Conservation (phyloP, 2,113 vertebrate genomes). For the Pluvialis apricaria region DNA sequence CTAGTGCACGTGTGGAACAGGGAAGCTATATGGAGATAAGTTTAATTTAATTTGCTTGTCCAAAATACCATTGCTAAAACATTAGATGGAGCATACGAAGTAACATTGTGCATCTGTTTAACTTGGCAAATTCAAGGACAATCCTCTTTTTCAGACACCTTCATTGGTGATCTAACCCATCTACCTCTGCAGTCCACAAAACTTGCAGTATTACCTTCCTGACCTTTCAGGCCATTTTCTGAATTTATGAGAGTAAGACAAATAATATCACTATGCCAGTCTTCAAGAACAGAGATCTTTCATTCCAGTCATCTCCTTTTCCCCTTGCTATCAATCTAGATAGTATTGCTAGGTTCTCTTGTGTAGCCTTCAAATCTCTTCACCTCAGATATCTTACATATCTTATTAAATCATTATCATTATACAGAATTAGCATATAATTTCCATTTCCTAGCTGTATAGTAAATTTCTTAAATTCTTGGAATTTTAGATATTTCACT, state of each 20-base stretch:
- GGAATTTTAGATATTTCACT: background rate
- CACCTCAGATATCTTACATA: background rate
- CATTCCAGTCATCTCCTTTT: background rate
- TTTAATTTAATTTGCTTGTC: background rate
- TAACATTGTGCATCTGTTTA: background rate
- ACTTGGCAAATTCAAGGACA: background rate
- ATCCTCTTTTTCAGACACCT: background rate
- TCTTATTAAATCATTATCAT: background rate
- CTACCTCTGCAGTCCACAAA: background rate
- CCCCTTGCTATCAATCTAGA: background rate
- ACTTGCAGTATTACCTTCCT: background rate
- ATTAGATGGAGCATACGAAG: background rate
- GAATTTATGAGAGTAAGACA: background rate
- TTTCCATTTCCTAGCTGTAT: background rate
- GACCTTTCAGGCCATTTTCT: background rate
- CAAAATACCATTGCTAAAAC: background rate
- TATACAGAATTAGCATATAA: background rate
- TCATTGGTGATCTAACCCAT: background rate
- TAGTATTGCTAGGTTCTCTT: background rate
- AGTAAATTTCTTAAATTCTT: background rate
- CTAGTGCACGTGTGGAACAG: background rate
- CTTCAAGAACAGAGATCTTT: background rate
- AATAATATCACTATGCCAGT: background rate
- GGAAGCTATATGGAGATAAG: background rate
- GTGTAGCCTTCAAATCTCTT: rapidly evolving